Percentiles rank a stretch among this genome's conserved stretches.
These are phyloP conservation scores for Hyles vespertilio DNA, from an alignment of 1,140 invertebrate genomes.

Conservation along the genomic window DNA sequence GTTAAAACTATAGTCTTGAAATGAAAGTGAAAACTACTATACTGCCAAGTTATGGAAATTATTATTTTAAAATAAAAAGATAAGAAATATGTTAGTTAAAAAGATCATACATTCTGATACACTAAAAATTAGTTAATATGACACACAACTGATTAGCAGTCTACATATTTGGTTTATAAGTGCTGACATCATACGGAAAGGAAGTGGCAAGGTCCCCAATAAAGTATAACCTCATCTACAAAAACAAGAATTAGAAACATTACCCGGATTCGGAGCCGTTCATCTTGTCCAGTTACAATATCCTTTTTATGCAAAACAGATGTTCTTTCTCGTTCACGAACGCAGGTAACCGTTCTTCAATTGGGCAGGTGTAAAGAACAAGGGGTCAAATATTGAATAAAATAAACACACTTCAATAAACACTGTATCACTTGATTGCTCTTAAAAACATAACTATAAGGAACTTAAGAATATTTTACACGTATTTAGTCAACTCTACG, in stretches of 20 bases:
- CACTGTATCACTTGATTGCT: conserved; percentile 46
- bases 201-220: not conserved
- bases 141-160: no score
- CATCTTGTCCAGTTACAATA: conserved; percentile 72
- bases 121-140: no score
- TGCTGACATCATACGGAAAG: no score
- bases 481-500: conserved; percentile 45
- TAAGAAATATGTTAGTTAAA: no score
- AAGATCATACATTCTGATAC: no score
- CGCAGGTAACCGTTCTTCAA: conserved; percentile 31
- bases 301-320: conserved; percentile 28
- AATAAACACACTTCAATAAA: conserved; percentile 39
- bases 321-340: conserved; percentile 23
- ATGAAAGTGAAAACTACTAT: no score
- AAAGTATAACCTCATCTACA: conserved; percentile 11
- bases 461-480: conserved; percentile 55
- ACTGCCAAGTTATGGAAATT: no score
- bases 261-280: conserved; percentile 89
- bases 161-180: no score
- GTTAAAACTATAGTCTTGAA: no score
- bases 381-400: conserved; percentile 26
- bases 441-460: conserved; percentile 53
- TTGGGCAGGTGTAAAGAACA: conserved; percentile 43
- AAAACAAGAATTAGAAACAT: conserved; percentile 35
- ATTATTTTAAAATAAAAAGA: no score